Base-by-base conservation (phyloP, 2,888 invertebrate species). In the Osedax fenrisi region DNA sequence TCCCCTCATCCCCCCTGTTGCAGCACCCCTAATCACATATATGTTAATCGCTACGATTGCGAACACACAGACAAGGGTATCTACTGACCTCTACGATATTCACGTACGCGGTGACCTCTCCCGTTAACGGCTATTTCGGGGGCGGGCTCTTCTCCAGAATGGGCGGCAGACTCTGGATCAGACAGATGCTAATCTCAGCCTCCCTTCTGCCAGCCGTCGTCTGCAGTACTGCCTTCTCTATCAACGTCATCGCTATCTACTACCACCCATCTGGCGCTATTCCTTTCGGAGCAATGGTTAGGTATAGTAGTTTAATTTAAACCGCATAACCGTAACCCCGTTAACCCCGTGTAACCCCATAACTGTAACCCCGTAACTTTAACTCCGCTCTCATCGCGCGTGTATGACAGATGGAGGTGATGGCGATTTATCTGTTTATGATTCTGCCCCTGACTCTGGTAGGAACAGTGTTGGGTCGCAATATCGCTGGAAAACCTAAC, bases 201-300 rank as follows among this genome's bases (percentile, higher is more conserved):
- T 95, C 96, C 83, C 88, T 98, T 83, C 86, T 98, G 76, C 98
- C 98, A 0, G 88, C 89, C 0, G 86, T 93, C 78, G 93, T 97
- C 23, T 97, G 97, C 86, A 94, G 95, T 61, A 95, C 94, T 56
- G 96, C 96, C 25, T 97, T 98, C 86, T 91, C 94, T 83, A 96
- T 98, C 79, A 98, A 99, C 85, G 96, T 98, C 83, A 96, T 99
- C 83, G 97, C 98, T 27, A 97, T 99, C 84, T 98, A 97, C 84
- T 99, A 99, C 85, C 97, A 98, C 86, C 97, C 98, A 3, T 96
- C 97, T 10, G 88, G 98, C 79, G 97, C 97, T 74, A 97, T 98
- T 85, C 97, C 97, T 27, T 96, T 98, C 86, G 94, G 94, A 64
- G 95, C 96, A 75, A 98, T 98, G 97, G 92, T 90, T 83, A 85